Conservation (phyloP, 2,888 invertebrate species). For the Cenopis cana region DNA sequence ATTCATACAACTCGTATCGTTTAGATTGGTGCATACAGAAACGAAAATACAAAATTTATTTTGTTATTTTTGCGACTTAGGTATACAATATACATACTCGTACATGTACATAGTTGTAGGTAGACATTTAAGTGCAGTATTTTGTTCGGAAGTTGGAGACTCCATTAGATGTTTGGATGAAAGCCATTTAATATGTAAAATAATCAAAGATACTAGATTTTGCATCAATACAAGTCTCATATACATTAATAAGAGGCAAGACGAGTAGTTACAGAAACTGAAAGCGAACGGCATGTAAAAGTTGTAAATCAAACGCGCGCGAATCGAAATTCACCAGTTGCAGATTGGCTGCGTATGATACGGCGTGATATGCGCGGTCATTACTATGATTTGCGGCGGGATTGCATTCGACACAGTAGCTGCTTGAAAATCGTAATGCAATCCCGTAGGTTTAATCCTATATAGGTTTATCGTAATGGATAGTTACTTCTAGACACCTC, state of each 20-base stretch:
- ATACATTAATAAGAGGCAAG: slow-evolving; percentile 25
- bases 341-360: slow-evolving; percentile 38
- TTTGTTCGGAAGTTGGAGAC: background rate
- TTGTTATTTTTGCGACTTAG: slow-evolving; percentile 16
- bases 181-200: background rate
- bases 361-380: slow-evolving; percentile 39
- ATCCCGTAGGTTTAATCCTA: too few relatives aligned
- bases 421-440: slow-evolving; percentile 9
- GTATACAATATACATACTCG: background rate
- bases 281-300: slow-evolving; percentile 35
- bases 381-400: slow-evolving; percentile 42
- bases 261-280: slow-evolving; percentile 35
- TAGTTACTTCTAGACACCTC: background rate
- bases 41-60: slow-evolving; percentile 14
- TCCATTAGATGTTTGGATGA: background rate
- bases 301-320: slow-evolving; percentile 28
- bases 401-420: slow-evolving; percentile 39
- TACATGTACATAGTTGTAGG: background rate
- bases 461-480: background rate
- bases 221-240: slow-evolving; percentile 24
- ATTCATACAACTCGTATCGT: slow-evolving; percentile 8
- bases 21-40: slow-evolving; percentile 20
- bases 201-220: background rate
- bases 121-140: slow-evolving; percentile 3
- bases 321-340: slow-evolving; percentile 34